A percentile compares a stretch with the other conserved stretches of the same genome.
phyloP scores from a whole-genome alignment of 2,113 vertebrate genomes.

The Daboia siamensis region DNA sequence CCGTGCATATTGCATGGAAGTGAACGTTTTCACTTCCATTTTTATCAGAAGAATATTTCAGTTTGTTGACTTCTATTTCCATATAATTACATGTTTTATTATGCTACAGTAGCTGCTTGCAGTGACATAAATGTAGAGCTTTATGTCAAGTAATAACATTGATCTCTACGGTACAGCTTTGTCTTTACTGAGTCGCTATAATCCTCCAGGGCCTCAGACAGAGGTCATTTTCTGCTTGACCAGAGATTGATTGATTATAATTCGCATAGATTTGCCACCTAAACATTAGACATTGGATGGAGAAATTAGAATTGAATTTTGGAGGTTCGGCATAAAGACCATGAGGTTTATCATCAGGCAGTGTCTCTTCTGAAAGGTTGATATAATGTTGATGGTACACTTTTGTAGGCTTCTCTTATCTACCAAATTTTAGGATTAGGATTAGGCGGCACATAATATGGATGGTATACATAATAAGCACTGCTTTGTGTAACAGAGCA shows the following conservation, averaged over 20 bases:
- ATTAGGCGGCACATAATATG: background rate
- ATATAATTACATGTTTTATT: background rate
- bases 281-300: background rate
- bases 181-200: background rate
- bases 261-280: background rate
- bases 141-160: background rate
- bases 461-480: background rate
- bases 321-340: background rate
- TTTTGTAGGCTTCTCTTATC: background rate
- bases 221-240: background rate
- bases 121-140: background rate
- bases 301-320: background rate
- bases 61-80: background rate
- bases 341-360: background rate
- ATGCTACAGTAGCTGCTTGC: background rate
- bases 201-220: background rate
- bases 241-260: background rate
- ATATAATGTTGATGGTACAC: background rate
- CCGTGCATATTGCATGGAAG: background rate
- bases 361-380: background rate
- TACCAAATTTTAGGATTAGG: background rate
- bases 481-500: background rate
- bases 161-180: background rate
- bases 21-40: background rate
- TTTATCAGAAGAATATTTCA: background rate